Evolutionary conservation across 2,113 vertebrate genomes (phyloP), one percentile per base, ranked within the genome.

Genomic region (Scytalopus superciliaris): DNA sequence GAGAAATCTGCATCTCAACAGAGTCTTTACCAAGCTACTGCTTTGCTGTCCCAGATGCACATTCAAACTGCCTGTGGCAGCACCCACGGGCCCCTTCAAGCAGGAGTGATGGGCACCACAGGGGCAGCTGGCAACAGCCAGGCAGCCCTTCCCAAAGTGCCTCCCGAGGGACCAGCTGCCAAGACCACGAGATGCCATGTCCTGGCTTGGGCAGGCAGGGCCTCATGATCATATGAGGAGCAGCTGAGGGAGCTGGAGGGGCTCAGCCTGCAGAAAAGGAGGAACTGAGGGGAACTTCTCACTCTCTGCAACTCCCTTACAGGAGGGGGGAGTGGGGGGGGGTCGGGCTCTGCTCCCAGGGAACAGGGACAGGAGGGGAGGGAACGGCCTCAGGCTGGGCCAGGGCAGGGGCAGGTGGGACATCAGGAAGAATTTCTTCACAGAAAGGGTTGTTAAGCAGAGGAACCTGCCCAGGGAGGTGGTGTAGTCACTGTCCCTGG

Each of bases 61-160:
- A 0, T 15, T 14, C 11, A 18, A 55, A 31, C 39, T 25, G 15
- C 33, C 33, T 57, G 40, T 52, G 39, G 66, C 87, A 53, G 67
- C 3, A 1, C 16, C 35, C 4, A 1, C 5, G 14, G 28, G 52
- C 9, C 24, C 23, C 15, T 80, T n/a, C 7, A 7, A 7, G 12
- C 5, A 6, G 15, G 21, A 11, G 35, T 13, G n/a, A 17, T 0
- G 0, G 14, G n/a, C 28, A 47, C 16, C 62, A 18, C 33, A 7
- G 23, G 22, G 45, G 4, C 9, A 2, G 9, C 0, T 35, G 57
- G 47, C 6, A 25, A 4, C 21, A 21, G 3, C 25, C n/a, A 72
- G 59, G 35, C 19, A 53, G 57, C 64, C 30, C 74, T 64, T 69
- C 49, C 57, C 6, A 0, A 14, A 25, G 66, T 11, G 30, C 18